These are phyloP conservation scores for Diadophis punctatus DNA, from an alignment of 2,113 vertebrate species.

Conservation along the genomic window DNA sequence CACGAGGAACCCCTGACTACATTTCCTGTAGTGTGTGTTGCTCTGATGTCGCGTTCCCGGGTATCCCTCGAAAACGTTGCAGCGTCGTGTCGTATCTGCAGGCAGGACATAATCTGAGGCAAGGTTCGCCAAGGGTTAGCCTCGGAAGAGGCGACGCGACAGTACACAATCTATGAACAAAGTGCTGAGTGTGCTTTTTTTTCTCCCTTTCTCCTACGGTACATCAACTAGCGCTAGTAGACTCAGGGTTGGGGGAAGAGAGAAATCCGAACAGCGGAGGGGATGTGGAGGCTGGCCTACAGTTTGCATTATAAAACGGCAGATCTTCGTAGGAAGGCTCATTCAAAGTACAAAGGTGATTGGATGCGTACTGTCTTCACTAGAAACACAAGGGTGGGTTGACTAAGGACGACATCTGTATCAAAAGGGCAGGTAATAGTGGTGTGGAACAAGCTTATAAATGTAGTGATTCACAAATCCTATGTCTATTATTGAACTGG, in stretches of 20 bases:
- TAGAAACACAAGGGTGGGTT: not conserved
- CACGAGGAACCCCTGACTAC: too few species aligned
- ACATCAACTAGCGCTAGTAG: not conserved
- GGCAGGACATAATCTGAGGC: not conserved
- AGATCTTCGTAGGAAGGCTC: not conserved
- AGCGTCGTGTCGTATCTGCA: not conserved
- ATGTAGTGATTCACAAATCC: not conserved
- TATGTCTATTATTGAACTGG: not conserved
- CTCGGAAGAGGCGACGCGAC: not conserved
- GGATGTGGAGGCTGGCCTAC: too few species aligned
- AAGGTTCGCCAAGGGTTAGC: not conserved
- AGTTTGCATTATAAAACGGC: not conserved
- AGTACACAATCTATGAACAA: not conserved
- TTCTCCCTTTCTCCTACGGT: too few species aligned
- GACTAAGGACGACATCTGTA: not conserved
- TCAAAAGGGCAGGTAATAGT: not conserved
- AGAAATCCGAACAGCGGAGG: too few species aligned
- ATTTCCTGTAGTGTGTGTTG: not conserved
- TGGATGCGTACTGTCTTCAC: not conserved
- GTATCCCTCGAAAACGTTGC: not conserved
- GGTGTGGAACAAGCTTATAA: not conserved
- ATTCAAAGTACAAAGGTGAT: not conserved
- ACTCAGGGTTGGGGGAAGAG: too few species aligned
- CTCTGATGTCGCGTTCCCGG: not conserved
- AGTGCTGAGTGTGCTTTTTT: not conserved